These are phyloP conservation scores for Anarrhichthys ocellatus DNA, from an alignment of 2,113 vertebrate species.

Conservation along the genomic window DNA sequence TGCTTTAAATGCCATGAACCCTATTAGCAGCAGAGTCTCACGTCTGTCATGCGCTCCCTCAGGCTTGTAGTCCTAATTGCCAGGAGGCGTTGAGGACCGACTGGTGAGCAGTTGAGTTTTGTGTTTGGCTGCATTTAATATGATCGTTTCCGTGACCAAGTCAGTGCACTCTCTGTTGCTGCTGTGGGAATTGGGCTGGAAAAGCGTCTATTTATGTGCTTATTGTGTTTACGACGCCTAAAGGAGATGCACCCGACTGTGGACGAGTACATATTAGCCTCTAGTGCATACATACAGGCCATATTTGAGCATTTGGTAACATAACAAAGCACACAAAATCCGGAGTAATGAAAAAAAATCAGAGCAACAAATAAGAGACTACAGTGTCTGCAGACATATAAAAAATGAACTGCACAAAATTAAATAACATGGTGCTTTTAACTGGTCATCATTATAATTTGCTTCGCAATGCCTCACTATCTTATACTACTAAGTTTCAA, in stretches of 20 bases:
- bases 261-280: slow-evolving; percentile 28
- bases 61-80: slow-evolving; percentile 54
- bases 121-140: slow-evolving; percentile 42
- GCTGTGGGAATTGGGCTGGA: slow-evolving; percentile 44
- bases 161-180: slow-evolving; percentile 25
- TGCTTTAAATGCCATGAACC: slow-evolving; percentile 10
- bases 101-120: slow-evolving; percentile 39
- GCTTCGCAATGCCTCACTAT: neutral
- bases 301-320: slow-evolving; percentile 1
- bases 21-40: slow-evolving; percentile 38
- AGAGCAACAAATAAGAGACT: neutral
- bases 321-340: neutral
- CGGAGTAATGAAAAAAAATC: neutral
- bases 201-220: slow-evolving; percentile 50
- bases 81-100: slow-evolving; percentile 34
- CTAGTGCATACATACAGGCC: neutral
- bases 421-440: neutral
- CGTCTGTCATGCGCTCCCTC: slow-evolving; percentile 31
- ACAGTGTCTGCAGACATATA: neutral
- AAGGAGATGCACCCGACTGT: slow-evolving; percentile 43
- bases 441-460: neutral
- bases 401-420: neutral
- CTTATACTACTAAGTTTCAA: neutral
- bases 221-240: slow-evolving; percentile 50
- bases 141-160: slow-evolving; percentile 42